These are phyloP conservation scores for Venusia cambrica DNA, from an alignment of 2,888 invertebrate genomes.

Conservation along the genomic window DNA sequence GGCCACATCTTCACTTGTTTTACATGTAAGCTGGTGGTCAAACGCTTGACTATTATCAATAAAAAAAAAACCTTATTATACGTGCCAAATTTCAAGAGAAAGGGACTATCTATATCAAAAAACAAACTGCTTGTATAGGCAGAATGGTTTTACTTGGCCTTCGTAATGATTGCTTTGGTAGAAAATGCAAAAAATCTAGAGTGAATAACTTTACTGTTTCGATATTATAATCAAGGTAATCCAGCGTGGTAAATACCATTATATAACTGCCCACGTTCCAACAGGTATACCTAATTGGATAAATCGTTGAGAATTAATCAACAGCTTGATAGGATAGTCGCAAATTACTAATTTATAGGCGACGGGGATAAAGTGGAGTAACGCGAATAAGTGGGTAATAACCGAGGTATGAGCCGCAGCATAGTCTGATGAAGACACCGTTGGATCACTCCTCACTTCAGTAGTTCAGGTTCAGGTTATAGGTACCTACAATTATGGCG, in stretches of 20 bases:
- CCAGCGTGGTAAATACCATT: conserved; percentile 9
- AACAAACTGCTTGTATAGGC: too few species aligned
- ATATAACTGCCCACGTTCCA: conserved; percentile 11
- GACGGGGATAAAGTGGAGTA: conserved; percentile 22
- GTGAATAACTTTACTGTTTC: conserved; percentile 1
- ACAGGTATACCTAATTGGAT: conserved; percentile 19
- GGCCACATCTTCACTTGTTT: too few species aligned
- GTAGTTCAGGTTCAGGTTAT: too few species aligned
- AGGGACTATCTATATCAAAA: too few species aligned
- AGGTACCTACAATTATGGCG: too few species aligned
- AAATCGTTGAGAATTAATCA: conserved; percentile 21
- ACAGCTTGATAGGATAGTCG: conserved; percentile 18
- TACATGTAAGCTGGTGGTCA: too few species aligned
- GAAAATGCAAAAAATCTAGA: too few species aligned
- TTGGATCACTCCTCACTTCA: neutral
- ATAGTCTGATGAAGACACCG: conserved; percentile 1
- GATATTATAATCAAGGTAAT: conserved; percentile 13
- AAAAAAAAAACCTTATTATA: too few species aligned
- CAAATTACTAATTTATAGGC: conserved; percentile 24
- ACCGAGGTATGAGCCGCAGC: conserved; percentile 16
- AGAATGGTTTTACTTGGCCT: too few species aligned
- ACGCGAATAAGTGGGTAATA: conserved; percentile 18
- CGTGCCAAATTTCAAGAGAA: too few species aligned
- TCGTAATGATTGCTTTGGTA: too few species aligned
- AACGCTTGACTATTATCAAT: too few species aligned